A percentile compares a stretch with the other conserved stretches of the same genome.
Conservation (phyloP, 2,113 vertebrate genomes). For the Zosterops hypoxanthus region DNA sequence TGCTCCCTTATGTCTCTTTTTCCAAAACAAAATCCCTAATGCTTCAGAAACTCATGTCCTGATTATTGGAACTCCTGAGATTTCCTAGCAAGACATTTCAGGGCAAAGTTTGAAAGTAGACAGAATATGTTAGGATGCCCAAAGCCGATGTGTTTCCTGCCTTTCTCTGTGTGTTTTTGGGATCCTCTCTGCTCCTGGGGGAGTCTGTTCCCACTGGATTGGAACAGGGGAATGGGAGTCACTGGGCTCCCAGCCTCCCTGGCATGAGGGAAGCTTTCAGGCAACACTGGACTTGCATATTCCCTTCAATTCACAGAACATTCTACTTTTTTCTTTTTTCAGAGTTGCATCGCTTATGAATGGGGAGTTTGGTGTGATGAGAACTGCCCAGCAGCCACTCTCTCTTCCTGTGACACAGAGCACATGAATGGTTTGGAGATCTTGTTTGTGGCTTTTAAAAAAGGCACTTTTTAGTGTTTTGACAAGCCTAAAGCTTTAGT, state of each 20-base stretch:
- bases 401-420: neutral
- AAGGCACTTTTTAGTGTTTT: neutral
- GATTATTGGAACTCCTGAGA: neutral
- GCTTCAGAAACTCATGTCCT: neutral
- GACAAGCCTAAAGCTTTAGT: neutral
- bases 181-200: neutral
- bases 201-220: neutral
- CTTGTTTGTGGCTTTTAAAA: neutral
- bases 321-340: neutral
- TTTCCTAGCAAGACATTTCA: neutral
- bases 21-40: neutral
- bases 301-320: neutral
- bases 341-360: neutral
- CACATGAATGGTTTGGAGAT: neutral
- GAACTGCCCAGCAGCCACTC: neutral
- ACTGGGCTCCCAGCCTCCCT: neutral
- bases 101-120: neutral
- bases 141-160: neutral
- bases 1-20: neutral
- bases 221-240: neutral
- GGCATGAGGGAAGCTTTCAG: neutral
- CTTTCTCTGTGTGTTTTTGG: neutral
- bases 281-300: neutral
- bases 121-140: neutral
- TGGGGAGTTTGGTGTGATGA: neutral